These are phyloP conservation scores for Cyanocitta stelleri DNA, from an alignment of 2,113 vertebrate species.

Conservation along the genomic window DNA sequence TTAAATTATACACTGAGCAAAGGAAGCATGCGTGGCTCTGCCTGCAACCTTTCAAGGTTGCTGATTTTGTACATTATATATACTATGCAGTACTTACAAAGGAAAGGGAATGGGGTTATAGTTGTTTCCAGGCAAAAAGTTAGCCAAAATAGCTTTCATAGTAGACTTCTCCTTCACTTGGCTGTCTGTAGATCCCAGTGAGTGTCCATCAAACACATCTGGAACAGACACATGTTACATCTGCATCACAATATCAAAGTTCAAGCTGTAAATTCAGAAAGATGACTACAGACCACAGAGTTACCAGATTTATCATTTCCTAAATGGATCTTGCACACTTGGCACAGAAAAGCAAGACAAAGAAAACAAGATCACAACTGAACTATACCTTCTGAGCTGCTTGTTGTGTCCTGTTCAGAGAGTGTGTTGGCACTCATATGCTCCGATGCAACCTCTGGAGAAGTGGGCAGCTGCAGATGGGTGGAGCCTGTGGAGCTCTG, in stretches of 20 bases:
- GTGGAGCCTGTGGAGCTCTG: constrained; percentile 78
- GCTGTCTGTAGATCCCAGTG: constrained; percentile 89
- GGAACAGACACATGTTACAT: background rate
- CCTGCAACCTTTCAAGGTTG: background rate
- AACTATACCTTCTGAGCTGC: constrained; percentile 84
- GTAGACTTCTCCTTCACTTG: constrained; percentile 99
- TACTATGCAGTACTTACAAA: constrained; percentile 81
- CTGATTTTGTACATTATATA: background rate
- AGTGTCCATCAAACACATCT: constrained; percentile 96
- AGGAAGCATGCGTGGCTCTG: background rate
- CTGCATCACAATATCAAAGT: background rate
- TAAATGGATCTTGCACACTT: background rate
- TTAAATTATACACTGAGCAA: background rate
- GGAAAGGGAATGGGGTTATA: constrained; percentile 94
- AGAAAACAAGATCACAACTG: background rate
- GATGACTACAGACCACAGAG: background rate
- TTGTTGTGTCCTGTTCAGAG: constrained; percentile 84
- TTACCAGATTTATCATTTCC: background rate
- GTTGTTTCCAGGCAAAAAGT: constrained; percentile 94
- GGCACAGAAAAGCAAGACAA: background rate
- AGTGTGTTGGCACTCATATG: constrained; percentile 37
- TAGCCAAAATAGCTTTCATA: constrained; percentile 98
- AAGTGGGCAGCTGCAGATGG: constrained; percentile 82
- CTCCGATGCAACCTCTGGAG: constrained; percentile 79
- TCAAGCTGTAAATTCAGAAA: background rate